Evolutionary conservation across 2,797 vertebrate species (phyloP), one percentile per base, ranked within the genome.

Genomic region (Lepilemur septentrionalis): DNA sequence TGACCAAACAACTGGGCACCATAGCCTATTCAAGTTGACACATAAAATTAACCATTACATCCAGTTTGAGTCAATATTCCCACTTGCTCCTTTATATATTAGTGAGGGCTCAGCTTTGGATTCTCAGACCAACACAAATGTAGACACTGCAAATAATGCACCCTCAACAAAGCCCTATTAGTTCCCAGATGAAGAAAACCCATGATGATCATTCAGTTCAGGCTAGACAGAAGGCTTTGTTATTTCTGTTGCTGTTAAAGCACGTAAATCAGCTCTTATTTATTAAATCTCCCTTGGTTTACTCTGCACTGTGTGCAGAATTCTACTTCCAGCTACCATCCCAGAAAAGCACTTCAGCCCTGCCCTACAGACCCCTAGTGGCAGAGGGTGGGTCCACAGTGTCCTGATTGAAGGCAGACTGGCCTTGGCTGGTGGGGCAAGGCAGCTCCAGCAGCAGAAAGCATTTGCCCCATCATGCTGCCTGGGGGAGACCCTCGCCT

Each of bases 231-330:
- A 93, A 82, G 65, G 46, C 30, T 92, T 65, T 72, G 55, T 41
- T 63, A 57, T 81, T 70, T 79, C 28, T 89, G 28, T 63, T 81
- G 79, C 57, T 88, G 48, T 91, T 76, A 41, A 82, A n/a, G 18
- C 73, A 10, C 46, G 23, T 67, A 85, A 50, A 43, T 70, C 23
- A n/a, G 46, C 43, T 83, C 72, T 67, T 76, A 82, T 48, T 59
- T 79, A 95, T 75, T 82, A 52, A 63, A 87, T 82, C n/a, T 94
- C n/a, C 11, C 9, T 35, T 85, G 43, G 59, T 89, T 94, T 65
- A 70, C 75, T 69, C 85, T 91, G 38, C 52, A 90, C 18, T 43
- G 3, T 78, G 70, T 80, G 50, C 13, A 92, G 89, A 92, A 95
- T 81, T 91, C 5, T n/a, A 57, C n/a, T 85, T 69, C 67, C 30